phyloP scores from a whole-genome alignment of 2,888 invertebrate species.

The Ormyrus thymus region DNA sequence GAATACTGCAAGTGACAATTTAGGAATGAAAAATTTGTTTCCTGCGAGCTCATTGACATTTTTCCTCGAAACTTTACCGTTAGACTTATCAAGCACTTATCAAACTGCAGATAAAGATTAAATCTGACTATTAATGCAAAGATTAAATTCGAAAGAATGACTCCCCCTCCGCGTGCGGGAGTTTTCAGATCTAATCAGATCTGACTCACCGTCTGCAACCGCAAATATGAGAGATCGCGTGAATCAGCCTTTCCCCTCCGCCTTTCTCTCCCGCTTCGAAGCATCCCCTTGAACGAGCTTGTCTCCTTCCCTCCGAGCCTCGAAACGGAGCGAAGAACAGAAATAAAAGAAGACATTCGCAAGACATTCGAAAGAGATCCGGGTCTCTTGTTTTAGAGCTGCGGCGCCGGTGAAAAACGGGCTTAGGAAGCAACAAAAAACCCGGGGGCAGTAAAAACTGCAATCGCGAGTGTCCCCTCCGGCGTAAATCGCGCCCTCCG shows the following conservation, averaged over 20 bases:
- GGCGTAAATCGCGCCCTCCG: conserved; percentile 23
- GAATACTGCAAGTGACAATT: not conserved
- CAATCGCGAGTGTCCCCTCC: conserved; percentile 30
- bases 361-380: conserved; percentile 19
- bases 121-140: too few relatives aligned
- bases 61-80: not conserved
- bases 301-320: not conserved
- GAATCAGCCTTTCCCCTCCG: conserved; percentile 16
- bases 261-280: conserved; percentile 3
- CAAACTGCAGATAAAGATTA: too few relatives aligned
- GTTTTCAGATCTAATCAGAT: conserved; percentile 28
- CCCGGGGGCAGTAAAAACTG: conserved; percentile 41
- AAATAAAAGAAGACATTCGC: conserved; percentile 27
- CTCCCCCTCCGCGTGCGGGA: not conserved
- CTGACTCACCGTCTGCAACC: conserved; percentile 30
- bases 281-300: not conserved
- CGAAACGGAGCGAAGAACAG: not conserved
- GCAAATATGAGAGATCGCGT: conserved; percentile 12
- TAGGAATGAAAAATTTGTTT: not conserved
- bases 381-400: conserved; percentile 28
- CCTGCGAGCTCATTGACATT: not conserved
- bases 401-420: not conserved
- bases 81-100: not conserved
- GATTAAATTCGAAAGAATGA: not conserved
- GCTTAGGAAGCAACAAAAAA: conserved; percentile 9